A percentile compares a stretch with the other conserved stretches of the same genome.
phyloP scores from a whole-genome alignment of 2,797 vertebrate species.

The Muscicapa striata region DNA sequence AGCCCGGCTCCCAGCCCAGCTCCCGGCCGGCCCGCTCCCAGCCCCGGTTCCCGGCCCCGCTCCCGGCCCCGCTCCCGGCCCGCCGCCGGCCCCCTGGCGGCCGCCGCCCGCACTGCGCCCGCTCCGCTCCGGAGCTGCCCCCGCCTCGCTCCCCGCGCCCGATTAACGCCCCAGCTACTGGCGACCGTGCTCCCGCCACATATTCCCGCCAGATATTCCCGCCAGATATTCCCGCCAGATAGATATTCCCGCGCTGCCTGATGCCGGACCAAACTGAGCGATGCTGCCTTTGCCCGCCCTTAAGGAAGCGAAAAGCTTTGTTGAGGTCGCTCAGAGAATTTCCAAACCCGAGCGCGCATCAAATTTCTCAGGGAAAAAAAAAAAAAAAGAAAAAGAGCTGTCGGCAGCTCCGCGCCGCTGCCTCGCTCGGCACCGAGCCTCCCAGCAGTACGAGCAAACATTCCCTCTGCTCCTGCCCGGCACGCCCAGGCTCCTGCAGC shows the following conservation, averaged over 20 bases:
- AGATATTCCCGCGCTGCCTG: not conserved
- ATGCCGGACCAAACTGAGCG: not conserved
- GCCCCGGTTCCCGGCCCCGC: too few relatives aligned
- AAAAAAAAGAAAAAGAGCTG: too few relatives aligned
- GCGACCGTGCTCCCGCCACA: not conserved
- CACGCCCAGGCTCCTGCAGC: not conserved
- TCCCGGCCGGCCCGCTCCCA: too few relatives aligned
- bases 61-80: not conserved
- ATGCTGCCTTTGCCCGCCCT: not conserved
- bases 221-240: too few relatives aligned
- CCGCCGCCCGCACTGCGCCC: not conserved
- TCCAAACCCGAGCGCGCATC: not conserved
- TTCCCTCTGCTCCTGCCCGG: not conserved
- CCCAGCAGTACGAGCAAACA: rapidly evolving
- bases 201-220: too few relatives aligned
- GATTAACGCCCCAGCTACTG: not conserved
- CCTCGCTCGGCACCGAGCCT: not conserved
- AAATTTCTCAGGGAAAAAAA: not conserved
- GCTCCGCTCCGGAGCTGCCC: too few relatives aligned
- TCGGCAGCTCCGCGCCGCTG: not conserved
- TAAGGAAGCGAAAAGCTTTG: not conserved
- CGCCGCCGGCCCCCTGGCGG: not conserved
- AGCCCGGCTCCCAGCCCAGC: too few relatives aligned
- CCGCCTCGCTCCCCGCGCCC: not conserved
- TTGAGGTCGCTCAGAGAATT: not conserved